Evolutionary conservation across 2,113 vertebrate genomes (phyloP).

Genomic region (Neodon shergylaensis): DNA sequence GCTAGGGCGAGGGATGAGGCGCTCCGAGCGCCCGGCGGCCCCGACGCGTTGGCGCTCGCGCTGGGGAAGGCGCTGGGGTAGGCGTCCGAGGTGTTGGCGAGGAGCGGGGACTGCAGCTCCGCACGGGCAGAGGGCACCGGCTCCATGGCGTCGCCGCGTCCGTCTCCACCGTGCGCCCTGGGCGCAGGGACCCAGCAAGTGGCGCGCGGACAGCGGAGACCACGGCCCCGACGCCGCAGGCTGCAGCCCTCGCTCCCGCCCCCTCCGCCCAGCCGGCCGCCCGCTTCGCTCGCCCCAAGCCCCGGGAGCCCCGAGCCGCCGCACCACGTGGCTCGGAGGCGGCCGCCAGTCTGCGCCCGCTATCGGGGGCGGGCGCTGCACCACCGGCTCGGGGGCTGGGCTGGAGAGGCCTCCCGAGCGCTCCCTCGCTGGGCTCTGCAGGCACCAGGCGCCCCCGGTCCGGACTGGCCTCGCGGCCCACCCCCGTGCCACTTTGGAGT

Average conservation of each 20-base stretch:
- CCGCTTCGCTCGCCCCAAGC: background rate
- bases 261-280: background rate
- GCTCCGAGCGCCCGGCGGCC: slow-evolving; percentile 76
- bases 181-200: slow-evolving; percentile 46
- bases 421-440: background rate
- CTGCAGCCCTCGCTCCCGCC: background rate
- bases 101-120: slow-evolving; percentile 79
- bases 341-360: slow-evolving; percentile 64
- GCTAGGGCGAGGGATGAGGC: slow-evolving; percentile 89
- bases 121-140: slow-evolving; percentile 78
- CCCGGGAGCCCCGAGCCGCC: slow-evolving; percentile 8
- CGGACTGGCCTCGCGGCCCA: background rate
- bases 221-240: slow-evolving; percentile 56
- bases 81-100: slow-evolving; percentile 83
- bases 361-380: slow-evolving; percentile 67
- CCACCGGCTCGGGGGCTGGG: background rate
- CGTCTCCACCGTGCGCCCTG: slow-evolving; percentile 68
- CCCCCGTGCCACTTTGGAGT: background rate
- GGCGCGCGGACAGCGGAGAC: background rate
- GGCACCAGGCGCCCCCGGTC: background rate
- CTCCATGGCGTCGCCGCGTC: slow-evolving; percentile 84
- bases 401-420: background rate
- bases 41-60: slow-evolving; percentile 81
- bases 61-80: slow-evolving; percentile 74
- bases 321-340: slow-evolving; percentile 82